phyloP scores from a whole-genome alignment of 1,140 invertebrate genomes.

The Caenorhabditis remanei region DNA sequence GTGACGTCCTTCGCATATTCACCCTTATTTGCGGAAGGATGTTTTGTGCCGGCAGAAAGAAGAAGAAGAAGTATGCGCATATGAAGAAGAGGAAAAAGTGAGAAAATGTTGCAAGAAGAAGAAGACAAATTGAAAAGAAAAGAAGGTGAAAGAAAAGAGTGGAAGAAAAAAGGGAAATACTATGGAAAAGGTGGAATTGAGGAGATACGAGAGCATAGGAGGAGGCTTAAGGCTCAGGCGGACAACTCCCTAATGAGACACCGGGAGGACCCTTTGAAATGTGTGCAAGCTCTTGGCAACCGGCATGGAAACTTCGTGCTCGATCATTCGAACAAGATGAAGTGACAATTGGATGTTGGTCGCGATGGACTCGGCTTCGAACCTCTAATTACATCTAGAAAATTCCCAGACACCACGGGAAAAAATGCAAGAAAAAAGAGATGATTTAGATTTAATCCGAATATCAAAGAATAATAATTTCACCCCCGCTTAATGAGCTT shows the following conservation, averaged over 20 bases:
- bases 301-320: no score
- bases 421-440: no score
- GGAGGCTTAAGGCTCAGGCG: neutral
- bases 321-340: no score
- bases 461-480: no score
- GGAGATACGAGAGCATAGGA: neutral
- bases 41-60: neutral
- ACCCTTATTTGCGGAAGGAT: conserved; percentile 25
- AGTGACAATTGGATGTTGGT: no score
- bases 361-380: no score
- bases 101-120: conserved; percentile 34
- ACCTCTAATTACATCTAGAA: no score
- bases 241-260: neutral
- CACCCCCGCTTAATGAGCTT: no score
- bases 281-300: no score
- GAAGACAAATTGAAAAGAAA: neutral
- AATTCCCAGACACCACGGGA: no score
- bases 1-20: conserved; percentile 41
- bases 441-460: no score
- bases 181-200: conserved; percentile 23
- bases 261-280: neutral
- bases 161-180: conserved; percentile 17
- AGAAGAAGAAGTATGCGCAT: conserved; percentile 4
- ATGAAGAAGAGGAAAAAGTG: neutral
- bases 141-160: neutral